phyloP scores from a whole-genome alignment of 2,888 invertebrate species.

The Xylota sylvarum region DNA sequence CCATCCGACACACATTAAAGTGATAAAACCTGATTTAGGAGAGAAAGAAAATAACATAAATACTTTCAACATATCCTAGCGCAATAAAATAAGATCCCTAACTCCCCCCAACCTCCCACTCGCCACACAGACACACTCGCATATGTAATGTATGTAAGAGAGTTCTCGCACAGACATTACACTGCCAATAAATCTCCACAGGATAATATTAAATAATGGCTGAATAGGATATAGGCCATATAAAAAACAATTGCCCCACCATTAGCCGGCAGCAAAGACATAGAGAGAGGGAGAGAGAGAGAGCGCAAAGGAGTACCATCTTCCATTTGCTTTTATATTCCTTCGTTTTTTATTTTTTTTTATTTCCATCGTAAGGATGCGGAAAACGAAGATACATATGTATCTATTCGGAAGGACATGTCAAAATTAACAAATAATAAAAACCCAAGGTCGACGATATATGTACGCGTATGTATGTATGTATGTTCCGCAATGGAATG shows the following conservation, averaged over 20 bases:
- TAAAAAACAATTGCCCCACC: conserved; percentile 76
- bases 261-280: conserved; percentile 50
- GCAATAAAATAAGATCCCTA: conserved; percentile 54
- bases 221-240: conserved; percentile 71
- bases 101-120: background rate
- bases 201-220: conserved; percentile 77
- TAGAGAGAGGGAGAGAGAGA: no score
- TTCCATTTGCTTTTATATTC: conserved; percentile 39
- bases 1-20: conserved; percentile 46
- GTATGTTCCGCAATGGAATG: background rate
- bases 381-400: conserved; percentile 29
- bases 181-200: conserved; percentile 70
- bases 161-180: conserved; percentile 47
- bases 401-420: conserved; percentile 42
- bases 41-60: conserved; percentile 55
- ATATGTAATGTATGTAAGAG: background rate
- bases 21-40: conserved; percentile 69
- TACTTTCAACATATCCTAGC: conserved; percentile 53
- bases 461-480: no score
- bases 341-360: conserved; percentile 32
- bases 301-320: conserved; percentile 39
- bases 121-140: background rate
- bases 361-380: conserved; percentile 32
- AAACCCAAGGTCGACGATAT: conserved; percentile 29
- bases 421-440: conserved; percentile 75